These are phyloP conservation scores for Protomyctophum bolini DNA, from an alignment of 2,113 vertebrate genomes.

Conservation along the genomic window DNA sequence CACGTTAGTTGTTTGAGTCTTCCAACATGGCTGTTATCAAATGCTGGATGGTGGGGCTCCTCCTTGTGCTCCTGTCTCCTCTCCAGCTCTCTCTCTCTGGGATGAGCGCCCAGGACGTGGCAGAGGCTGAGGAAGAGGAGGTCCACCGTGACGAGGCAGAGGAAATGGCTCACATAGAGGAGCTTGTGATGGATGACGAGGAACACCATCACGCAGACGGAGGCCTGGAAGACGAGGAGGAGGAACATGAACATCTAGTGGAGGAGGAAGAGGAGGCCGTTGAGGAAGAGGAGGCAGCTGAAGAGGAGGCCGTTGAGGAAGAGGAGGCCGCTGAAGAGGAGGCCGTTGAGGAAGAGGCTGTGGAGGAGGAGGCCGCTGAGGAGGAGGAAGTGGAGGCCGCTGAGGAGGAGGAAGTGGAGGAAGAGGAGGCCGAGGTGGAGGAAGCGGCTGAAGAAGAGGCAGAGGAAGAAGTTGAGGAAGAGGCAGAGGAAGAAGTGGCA, in stretches of 20 bases:
- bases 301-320: neutral
- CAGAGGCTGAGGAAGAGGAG: conserved; percentile 24
- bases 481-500: neutral
- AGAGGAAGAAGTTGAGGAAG: neutral
- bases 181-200: conserved; percentile 30
- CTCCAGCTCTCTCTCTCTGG: conserved; percentile 40
- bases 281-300: neutral
- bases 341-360: neutral
- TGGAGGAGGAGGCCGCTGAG: neutral
- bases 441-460: neutral
- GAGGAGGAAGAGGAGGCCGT: neutral
- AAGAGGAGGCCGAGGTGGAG: neutral
- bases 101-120: conserved; percentile 40
- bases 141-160: conserved; percentile 10
- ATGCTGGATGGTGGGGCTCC: conserved; percentile 50
- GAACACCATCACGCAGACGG: neutral
- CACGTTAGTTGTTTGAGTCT: neutral
- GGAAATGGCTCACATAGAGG: conserved; percentile 18
- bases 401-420: neutral
- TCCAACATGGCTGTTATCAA: conserved; percentile 60
- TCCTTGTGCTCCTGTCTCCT: conserved; percentile 64
- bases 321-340: neutral
- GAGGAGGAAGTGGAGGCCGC: neutral
- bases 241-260: conserved; percentile 12
- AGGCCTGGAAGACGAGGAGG: conserved; percentile 11